A percentile compares a stretch with the other conserved stretches of the same genome.
These are phyloP conservation scores for Plebejus anna DNA, from an alignment of 2,888 invertebrate species.

Conservation along the genomic window DNA sequence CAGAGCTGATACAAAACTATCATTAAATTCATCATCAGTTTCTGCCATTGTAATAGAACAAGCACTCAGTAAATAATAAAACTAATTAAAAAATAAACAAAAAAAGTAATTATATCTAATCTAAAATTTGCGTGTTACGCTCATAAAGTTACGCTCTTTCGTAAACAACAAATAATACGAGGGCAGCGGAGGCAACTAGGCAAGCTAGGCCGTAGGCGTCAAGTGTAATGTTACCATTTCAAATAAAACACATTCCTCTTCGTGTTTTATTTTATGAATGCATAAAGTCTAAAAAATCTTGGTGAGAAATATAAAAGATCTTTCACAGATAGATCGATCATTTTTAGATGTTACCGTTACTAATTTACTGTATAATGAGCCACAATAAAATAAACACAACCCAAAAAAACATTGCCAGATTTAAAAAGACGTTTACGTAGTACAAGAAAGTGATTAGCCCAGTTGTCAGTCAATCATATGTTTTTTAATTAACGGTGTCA, in stretches of 20 bases:
- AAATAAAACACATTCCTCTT: background rate
- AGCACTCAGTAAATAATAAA: no score
- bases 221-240: background rate
- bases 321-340: background rate
- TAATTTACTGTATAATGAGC: background rate
- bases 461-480: slow-evolving; percentile 75
- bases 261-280: background rate
- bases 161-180: background rate
- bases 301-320: background rate
- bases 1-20: no score
- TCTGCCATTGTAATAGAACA: no score
- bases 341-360: background rate
- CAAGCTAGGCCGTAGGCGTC: slow-evolving; percentile 4
- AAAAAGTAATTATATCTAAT: no score
- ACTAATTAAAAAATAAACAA: no score
- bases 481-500: slow-evolving; percentile 72
- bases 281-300: background rate
- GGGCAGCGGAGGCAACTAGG: background rate
- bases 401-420: background rate
- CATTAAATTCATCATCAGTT: no score
- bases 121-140: no score
- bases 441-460: slow-evolving; percentile 46
- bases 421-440: slow-evolving; percentile 16
- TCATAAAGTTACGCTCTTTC: no score
- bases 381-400: background rate